Evolutionary conservation across 2,797 vertebrate genomes (phyloP).

Genomic region (Pygocentrus nattereri): DNA sequence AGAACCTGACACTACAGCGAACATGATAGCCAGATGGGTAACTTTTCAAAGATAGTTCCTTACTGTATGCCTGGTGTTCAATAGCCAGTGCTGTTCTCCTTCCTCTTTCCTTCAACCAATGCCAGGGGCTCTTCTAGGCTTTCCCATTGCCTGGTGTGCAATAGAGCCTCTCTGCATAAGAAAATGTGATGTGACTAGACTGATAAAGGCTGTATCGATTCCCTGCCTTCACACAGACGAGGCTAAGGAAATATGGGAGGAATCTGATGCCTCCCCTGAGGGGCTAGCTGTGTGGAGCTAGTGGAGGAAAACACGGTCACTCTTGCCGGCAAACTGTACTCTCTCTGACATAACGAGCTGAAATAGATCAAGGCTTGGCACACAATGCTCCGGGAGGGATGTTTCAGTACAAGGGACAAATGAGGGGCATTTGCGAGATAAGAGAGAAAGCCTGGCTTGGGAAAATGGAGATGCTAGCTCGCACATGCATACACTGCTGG

Average conservation of each 20-base stretch:
- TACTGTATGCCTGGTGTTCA: slow-evolving; percentile 1
- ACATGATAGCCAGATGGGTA: neutral
- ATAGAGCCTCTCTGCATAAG: slow-evolving; percentile 5
- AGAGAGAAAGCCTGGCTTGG: neutral
- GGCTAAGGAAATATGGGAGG: neutral
- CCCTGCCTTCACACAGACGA: neutral
- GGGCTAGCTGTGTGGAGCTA: neutral
- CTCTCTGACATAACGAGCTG: slow-evolving; percentile 10
- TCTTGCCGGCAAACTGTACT: neutral
- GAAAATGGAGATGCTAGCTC: neutral
- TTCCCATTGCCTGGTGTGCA: neutral
- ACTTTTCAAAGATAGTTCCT: neutral
- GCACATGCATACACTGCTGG: neutral
- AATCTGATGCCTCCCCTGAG: slow-evolving; percentile 23
- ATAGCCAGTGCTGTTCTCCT: no score
- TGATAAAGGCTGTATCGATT: slow-evolving; percentile 35
- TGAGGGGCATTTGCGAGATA: slow-evolving; percentile 6
- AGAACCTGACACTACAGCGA: neutral
- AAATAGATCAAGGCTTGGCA: slow-evolving; percentile 8
- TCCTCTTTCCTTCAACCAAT: neutral
- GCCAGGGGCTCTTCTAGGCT: neutral
- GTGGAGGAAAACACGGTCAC: neutral
- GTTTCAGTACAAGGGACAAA: neutral
- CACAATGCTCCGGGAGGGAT: neutral
- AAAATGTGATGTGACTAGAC: slow-evolving; percentile 39